phyloP scores from a whole-genome alignment of 2,888 invertebrate species.

The Heliconius aoede region DNA sequence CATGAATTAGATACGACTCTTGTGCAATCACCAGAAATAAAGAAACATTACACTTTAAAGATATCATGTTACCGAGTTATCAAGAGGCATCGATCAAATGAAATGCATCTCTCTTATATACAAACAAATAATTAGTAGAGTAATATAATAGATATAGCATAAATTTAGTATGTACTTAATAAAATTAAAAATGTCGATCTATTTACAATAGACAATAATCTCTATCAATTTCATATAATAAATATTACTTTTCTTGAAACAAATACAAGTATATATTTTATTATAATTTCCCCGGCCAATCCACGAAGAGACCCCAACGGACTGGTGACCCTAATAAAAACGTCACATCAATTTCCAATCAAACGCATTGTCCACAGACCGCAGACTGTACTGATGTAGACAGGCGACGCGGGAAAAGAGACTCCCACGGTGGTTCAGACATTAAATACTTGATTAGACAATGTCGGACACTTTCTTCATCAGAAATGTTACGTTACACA shows the following conservation, averaged over 20 bases:
- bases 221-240: background rate
- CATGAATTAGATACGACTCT: conserved; percentile 35
- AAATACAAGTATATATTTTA: background rate
- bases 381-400: conserved; percentile 24
- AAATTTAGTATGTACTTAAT: background rate
- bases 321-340: conserved; percentile 24
- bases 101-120: conserved; percentile 28
- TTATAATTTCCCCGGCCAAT: background rate
- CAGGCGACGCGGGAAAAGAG: conserved; percentile 39
- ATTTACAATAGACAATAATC: background rate
- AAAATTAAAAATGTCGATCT: background rate
- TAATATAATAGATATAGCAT: background rate
- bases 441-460: conserved; percentile 56
- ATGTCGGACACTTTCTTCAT: conserved; percentile 67
- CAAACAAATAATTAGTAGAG: conserved; percentile 25
- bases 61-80: conserved; percentile 34
- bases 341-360: conserved; percentile 39
- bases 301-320: background rate
- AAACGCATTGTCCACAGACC: conserved; percentile 39
- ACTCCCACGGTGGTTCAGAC: conserved; percentile 43
- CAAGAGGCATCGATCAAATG: conserved; percentile 32
- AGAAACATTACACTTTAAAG: conserved; percentile 40
- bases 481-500: conserved; percentile 59
- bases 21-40: conserved; percentile 40
- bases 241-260: background rate